Evolutionary conservation across 2,888 invertebrate species (phyloP).

Genomic region (Nemotelus nigrinus): DNA sequence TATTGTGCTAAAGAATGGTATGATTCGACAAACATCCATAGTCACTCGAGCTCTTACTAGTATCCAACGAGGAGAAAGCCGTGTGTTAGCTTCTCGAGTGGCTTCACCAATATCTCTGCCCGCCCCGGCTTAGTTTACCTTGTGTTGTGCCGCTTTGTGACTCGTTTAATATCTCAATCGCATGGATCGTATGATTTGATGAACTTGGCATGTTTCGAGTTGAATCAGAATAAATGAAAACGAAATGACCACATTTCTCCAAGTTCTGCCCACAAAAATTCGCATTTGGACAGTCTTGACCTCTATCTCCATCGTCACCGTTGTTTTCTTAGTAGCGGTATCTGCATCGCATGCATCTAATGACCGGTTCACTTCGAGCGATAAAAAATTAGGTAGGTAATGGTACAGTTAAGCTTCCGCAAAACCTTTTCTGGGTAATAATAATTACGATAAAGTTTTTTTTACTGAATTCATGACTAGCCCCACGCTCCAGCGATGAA

Average conservation of each 20-base stretch:
- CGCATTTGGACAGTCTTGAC: slow-evolving; percentile 4
- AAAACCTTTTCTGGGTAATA: neutral
- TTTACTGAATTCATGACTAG: neutral
- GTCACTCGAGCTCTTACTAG: neutral
- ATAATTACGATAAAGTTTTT: neutral
- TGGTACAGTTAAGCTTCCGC: too few species aligned
- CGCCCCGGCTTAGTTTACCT: too few species aligned
- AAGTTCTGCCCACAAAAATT: neutral
- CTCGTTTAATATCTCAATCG: slow-evolving; percentile 20
- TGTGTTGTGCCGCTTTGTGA: neutral
- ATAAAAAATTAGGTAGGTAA: slow-evolving; percentile 29
- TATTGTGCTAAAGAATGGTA: slow-evolving; percentile 1
- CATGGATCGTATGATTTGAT: neutral
- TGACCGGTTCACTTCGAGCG: slow-evolving; percentile 18
- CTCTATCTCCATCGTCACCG: slow-evolving; percentile 24
- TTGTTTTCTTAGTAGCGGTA: slow-evolving; percentile 3
- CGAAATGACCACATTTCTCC: slow-evolving; percentile 30
- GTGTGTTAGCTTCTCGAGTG: slow-evolving; percentile 3
- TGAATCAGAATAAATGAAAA: neutral
- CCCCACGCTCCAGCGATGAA: neutral
- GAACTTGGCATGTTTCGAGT: slow-evolving; percentile 12
- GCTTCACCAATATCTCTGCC: neutral
- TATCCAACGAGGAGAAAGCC: slow-evolving; percentile 16
- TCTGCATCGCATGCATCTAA: slow-evolving; percentile 1
- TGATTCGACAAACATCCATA: neutral